These are phyloP conservation scores for Alectura lathami DNA, from an alignment of 2,113 vertebrate species.

Conservation along the genomic window DNA sequence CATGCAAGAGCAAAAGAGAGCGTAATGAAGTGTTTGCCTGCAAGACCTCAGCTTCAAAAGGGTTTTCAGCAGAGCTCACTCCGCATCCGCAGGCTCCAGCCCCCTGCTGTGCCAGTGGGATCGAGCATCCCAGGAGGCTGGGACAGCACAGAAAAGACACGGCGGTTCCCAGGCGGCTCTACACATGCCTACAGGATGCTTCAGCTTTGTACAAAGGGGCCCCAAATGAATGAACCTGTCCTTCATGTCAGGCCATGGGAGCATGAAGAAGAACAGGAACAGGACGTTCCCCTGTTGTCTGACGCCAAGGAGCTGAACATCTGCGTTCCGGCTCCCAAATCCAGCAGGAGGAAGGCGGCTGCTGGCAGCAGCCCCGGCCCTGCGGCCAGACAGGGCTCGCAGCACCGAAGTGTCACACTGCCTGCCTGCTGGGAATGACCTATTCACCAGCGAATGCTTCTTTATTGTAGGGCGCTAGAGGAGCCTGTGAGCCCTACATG, in stretches of 20 bases:
- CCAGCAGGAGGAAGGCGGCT: background rate
- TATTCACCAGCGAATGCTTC: background rate
- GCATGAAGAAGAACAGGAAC: conserved; percentile 20
- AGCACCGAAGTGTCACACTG: background rate
- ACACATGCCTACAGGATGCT: background rate
- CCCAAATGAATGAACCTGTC: background rate
- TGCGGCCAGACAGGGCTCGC: accelerated
- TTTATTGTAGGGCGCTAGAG: background rate
- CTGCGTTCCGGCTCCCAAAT: background rate
- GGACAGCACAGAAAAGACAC: background rate
- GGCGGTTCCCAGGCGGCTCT: background rate
- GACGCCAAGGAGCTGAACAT: conserved; percentile 29
- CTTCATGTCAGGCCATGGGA: background rate
- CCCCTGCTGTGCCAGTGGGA: background rate
- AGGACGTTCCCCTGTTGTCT: background rate
- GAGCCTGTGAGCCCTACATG: accelerated
- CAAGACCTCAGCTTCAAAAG: conserved; percentile 28
- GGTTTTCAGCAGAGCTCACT: background rate
- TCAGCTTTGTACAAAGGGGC: background rate
- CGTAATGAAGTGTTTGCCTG: background rate
- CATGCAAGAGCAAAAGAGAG: background rate
- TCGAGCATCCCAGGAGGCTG: background rate
- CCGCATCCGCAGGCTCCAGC: background rate
- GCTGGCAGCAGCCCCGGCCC: background rate
- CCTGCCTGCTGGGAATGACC: background rate